These are phyloP conservation scores for Trichopria drosophilae DNA, from an alignment of 2,888 invertebrate genomes.

Conservation along the genomic window DNA sequence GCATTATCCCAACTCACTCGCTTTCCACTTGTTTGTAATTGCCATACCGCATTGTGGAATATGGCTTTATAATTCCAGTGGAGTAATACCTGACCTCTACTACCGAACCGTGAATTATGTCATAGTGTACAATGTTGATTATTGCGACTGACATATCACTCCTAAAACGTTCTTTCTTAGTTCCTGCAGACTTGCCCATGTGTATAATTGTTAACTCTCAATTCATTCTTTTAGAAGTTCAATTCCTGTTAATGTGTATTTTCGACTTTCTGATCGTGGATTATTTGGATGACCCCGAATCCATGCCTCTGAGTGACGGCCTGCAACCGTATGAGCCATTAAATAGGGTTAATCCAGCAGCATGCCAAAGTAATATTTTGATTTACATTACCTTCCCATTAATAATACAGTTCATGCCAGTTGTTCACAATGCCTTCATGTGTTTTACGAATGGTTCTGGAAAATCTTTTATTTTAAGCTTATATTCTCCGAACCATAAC, in stretches of 20 bases:
- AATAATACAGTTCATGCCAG: background rate
- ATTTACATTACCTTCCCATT: background rate
- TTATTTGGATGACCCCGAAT: too few relatives aligned
- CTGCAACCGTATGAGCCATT: too few relatives aligned
- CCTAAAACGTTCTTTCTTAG: too few relatives aligned
- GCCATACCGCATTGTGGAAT: background rate
- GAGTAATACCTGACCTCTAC: background rate
- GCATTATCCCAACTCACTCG: background rate
- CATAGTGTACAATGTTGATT: too few relatives aligned
- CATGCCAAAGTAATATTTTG: background rate
- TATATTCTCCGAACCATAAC: conserved; percentile 8
- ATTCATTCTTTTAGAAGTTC: too few relatives aligned
- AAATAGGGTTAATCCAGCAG: background rate
- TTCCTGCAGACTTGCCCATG: too few relatives aligned
- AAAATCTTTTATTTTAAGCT: background rate
- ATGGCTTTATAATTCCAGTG: conserved; percentile 1
- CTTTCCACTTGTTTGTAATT: background rate
- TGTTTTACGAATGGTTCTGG: background rate
- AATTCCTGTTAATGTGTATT: too few relatives aligned
- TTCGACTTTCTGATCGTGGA: too few relatives aligned
- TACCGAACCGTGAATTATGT: background rate
- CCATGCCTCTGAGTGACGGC: too few relatives aligned
- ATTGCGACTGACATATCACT: background rate
- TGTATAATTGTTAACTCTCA: too few relatives aligned
- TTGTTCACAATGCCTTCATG: background rate